A percentile compares a stretch with the other conserved stretches of the same genome.
Evolutionary conservation across 2,113 vertebrate species (phyloP).

Genomic region (Oryzias melastigma): DNA sequence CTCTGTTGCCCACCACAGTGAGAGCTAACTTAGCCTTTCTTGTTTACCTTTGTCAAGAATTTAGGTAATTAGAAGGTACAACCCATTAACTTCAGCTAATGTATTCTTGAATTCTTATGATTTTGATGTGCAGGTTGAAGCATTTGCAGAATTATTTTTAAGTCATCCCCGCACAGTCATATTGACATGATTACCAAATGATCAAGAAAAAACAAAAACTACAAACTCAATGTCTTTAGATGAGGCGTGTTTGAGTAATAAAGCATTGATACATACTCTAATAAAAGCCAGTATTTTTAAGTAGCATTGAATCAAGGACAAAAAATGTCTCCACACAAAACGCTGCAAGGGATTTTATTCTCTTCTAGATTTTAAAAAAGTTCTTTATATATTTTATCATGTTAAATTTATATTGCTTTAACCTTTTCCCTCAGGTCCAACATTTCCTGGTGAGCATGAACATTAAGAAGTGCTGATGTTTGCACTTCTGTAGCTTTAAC

Average conservation of each 20-base stretch:
- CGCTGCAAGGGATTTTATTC: too few relatives aligned
- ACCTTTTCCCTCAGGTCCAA: constrained; percentile 60
- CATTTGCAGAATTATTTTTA: background rate
- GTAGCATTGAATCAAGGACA: too few relatives aligned
- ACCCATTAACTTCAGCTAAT: constrained; percentile 13
- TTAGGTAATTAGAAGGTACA: constrained; percentile 9
- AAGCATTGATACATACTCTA: background rate
- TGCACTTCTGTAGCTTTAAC: constrained; percentile 47
- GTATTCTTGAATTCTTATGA: too few relatives aligned
- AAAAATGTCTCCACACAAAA: too few relatives aligned
- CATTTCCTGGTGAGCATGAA: constrained; percentile 41
- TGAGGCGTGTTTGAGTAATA: background rate
- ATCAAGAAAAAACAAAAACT: too few relatives aligned
- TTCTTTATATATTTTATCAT: constrained; percentile 30
- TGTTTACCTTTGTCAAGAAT: constrained; percentile 14
- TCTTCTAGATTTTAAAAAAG: background rate
- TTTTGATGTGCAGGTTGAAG: background rate
- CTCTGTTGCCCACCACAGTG: background rate
- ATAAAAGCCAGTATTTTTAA: too few relatives aligned
- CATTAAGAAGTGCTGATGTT: constrained; percentile 65
- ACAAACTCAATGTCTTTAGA: too few relatives aligned
- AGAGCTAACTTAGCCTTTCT: constrained; percentile 1
- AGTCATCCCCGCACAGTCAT: too few relatives aligned
- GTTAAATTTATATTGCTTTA: constrained; percentile 63
- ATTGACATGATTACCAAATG: too few relatives aligned